phyloP scores from a whole-genome alignment of 1,140 invertebrate species.

The Goniozus legneri region DNA sequence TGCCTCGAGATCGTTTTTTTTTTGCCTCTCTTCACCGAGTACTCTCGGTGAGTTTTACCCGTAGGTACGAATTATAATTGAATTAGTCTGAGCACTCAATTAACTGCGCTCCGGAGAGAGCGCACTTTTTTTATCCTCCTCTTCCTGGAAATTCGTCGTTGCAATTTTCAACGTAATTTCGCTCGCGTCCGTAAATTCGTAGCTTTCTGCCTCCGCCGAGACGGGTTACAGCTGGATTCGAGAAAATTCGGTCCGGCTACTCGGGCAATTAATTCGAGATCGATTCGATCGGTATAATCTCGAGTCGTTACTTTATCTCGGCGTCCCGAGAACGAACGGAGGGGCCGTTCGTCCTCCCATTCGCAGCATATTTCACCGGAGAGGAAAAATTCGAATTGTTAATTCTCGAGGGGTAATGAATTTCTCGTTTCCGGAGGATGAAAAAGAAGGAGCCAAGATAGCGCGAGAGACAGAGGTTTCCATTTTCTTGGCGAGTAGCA shows the following conservation, averaged over 20 bases:
- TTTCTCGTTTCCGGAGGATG: conserved; percentile 21
- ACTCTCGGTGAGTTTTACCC: neutral
- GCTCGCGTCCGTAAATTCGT: neutral
- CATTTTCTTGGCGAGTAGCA: too few species aligned
- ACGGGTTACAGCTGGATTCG: too few species aligned
- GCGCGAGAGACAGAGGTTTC: too few species aligned
- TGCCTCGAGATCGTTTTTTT: conserved; percentile 19
- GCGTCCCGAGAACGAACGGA: conserved; percentile 34
- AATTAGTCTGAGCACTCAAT: conserved; percentile 43
- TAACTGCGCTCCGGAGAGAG: conserved; percentile 19
- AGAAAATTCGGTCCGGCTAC: too few species aligned
- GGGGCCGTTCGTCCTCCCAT: too few species aligned
- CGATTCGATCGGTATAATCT: conserved; percentile 42
- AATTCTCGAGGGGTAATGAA: conserved; percentile 24
- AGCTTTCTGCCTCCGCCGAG: too few species aligned
- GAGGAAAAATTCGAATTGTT: conserved; percentile 14
- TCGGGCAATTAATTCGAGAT: conserved; percentile 40
- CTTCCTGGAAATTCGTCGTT: conserved; percentile 1
- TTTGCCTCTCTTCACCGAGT: neutral
- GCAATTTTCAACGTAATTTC: neutral
- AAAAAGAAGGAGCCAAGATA: too few species aligned
- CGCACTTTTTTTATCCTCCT: conserved; percentile 1
- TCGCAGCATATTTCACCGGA: too few species aligned
- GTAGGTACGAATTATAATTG: conserved; percentile 43
- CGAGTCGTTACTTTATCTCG: conserved; percentile 33